These are phyloP conservation scores for Epinotia demarniana DNA, from an alignment of 2,888 invertebrate genomes.

Conservation along the genomic window DNA sequence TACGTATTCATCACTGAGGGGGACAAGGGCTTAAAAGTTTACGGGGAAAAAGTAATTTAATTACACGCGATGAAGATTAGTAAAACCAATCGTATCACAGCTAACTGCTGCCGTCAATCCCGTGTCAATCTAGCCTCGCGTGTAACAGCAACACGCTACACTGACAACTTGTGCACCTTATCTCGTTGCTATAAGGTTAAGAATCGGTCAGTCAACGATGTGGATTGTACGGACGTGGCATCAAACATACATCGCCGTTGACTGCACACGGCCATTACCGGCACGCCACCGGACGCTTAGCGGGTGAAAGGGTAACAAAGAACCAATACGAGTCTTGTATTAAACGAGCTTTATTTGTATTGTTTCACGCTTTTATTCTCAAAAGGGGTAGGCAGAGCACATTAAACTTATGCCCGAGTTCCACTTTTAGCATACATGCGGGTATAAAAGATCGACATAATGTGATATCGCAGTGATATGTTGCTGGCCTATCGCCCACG, in stretches of 20 bases:
- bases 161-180: neutral
- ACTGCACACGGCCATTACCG: neutral
- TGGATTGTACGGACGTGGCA: neutral
- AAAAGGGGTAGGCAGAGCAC: too few relatives aligned
- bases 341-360: neutral
- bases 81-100: neutral
- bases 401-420: too few relatives aligned
- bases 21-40: neutral
- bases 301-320: neutral
- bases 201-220: neutral
- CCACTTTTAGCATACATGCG: too few relatives aligned
- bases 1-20: too few relatives aligned
- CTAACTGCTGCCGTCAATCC: neutral
- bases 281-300: conserved; percentile 4
- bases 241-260: conserved; percentile 9
- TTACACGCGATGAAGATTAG: neutral
- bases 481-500: too few relatives aligned
- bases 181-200: neutral
- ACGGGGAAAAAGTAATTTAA: neutral
- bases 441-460: too few relatives aligned
- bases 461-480: too few relatives aligned
- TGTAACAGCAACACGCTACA: neutral
- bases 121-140: neutral
- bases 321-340: neutral
- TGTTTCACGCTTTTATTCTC: too few relatives aligned